Evolutionary conservation across 1,140 invertebrate genomes (phyloP), one percentile per base, ranked within the genome.

Genomic region (Andrena cerasifolii): DNA sequence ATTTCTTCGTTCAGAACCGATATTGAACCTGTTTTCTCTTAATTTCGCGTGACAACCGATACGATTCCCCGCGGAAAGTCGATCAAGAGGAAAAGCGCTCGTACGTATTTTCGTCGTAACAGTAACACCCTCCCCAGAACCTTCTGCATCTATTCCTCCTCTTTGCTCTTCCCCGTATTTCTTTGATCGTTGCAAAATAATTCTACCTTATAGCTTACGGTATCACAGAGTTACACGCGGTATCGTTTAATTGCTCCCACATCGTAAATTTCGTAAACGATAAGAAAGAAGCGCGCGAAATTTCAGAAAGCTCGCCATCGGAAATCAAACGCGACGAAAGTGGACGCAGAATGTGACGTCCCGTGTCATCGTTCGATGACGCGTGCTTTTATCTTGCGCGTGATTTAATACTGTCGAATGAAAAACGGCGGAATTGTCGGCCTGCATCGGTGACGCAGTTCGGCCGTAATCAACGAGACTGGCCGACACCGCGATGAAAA

Each of bases 221-320:
- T 92, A 92, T 92, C 91, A 92, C 91, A 92, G 91, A 92, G 86
- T 90, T 90, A 91, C 88, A 90, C 88, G 87, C 89, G 88, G 88
- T 91, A 91, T 89, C 85, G 65, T 84, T 84, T 81, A 77, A 77
- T 88, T 87, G 86, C 84, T 87, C 87, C 82, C 86, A 83, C 78
- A 83, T 87, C 74, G 80, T 78, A 79, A 84, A 76, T 82, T 80
- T 58, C 67, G 66, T n/a, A 83, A 84, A 70, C 66, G 63, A 84
- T 73, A 84, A 81, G 62, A 59, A 80, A 72, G 63, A 56, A 24
- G 56, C 31, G 28, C 14, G 7, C 31, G 31, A 33, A 18, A 36
- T 10, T n/a, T 24, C 6, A 14, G 1, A 21, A 56, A 36, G 5
- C 28, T 47, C 58, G 28, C n/a, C 26, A 10, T 21, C 18, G 28